Percentiles rank a stretch among this genome's conserved stretches.
phyloP scores from a whole-genome alignment of 2,113 vertebrate genomes.

The Anser brachyrhynchus region DNA sequence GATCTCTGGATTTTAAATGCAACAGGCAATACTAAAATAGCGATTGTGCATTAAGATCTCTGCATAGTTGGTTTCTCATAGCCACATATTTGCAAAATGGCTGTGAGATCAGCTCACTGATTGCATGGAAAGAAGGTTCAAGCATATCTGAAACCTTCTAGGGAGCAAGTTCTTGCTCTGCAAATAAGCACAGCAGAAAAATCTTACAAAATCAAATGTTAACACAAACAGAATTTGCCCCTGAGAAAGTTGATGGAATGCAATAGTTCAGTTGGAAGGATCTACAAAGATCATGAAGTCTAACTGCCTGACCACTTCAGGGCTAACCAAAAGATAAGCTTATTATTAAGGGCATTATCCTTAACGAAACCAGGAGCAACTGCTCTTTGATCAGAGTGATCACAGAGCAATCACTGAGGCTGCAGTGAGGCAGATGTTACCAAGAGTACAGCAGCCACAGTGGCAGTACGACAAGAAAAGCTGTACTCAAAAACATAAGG shows the following conservation, averaged over 20 bases:
- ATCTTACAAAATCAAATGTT: background rate
- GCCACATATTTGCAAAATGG: background rate
- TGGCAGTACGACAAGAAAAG: background rate
- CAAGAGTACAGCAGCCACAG: background rate
- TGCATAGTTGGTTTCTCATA: background rate
- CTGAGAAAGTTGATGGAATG: background rate
- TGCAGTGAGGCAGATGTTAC: background rate
- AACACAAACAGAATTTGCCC: background rate
- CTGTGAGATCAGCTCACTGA: background rate
- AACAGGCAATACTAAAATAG: background rate
- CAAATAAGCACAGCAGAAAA: no score
- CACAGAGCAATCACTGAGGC: background rate
- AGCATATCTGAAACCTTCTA: no score
- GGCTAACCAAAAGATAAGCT: no score
- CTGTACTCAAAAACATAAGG: fast-evolving
- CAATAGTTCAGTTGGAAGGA: no score
- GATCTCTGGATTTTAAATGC: background rate
- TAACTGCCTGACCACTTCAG: no score
- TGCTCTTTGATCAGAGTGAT: background rate
- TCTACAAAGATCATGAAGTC: no score
- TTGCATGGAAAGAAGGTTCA: background rate
- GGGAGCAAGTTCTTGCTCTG: no score
- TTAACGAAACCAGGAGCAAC: background rate
- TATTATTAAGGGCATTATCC: no score
- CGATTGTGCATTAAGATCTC: background rate